These are phyloP conservation scores for Zoanthus sociatus DNA, from an alignment of 92 coral and sea anemone species.

Conservation along the genomic window DNA sequence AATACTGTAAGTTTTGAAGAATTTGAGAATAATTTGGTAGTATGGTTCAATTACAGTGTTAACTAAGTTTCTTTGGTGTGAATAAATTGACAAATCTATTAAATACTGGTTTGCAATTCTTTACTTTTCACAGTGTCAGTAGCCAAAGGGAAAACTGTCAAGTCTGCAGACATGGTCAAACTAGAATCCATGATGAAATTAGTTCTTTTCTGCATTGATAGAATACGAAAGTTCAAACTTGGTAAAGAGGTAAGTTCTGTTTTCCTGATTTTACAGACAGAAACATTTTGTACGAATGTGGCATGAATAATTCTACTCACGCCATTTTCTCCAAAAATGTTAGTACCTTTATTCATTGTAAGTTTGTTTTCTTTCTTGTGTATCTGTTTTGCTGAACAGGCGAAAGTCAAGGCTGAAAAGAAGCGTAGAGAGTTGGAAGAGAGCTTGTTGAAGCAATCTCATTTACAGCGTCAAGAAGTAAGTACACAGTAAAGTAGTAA, in stretches of 20 bases:
- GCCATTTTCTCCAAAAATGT: background rate
- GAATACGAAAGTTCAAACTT: conserved; percentile 88
- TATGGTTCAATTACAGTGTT: too few relatives aligned
- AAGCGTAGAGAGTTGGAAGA: conserved; percentile 97
- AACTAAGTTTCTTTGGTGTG: too few relatives aligned
- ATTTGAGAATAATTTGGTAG: too few relatives aligned
- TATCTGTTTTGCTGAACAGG: conserved; percentile 59
- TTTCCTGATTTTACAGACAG: background rate
- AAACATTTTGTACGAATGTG: too few relatives aligned
- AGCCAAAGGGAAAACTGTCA: conserved; percentile 82
- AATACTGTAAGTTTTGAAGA: too few relatives aligned
- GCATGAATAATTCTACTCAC: background rate
- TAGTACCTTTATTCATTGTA: background rate
- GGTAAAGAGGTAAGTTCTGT: conserved; percentile 86
- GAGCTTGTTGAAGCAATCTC: conserved; percentile 87
- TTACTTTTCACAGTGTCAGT: conserved; percentile 23
- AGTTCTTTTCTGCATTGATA: conserved; percentile 90
- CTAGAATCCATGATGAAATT: conserved; percentile 92
- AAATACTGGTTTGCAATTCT: background rate
- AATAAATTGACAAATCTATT: too few relatives aligned
- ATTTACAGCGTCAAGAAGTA: conserved; percentile 93
- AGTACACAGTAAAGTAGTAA: background rate
- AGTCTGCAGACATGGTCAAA: conserved; percentile 86
- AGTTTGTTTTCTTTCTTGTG: too few relatives aligned
- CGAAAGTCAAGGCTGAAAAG: conserved; percentile 91